A percentile compares a stretch with the other conserved stretches of the same genome.
phyloP scores from a whole-genome alignment of 2,888 invertebrate genomes.

The Chrysomela aeneicollis region DNA sequence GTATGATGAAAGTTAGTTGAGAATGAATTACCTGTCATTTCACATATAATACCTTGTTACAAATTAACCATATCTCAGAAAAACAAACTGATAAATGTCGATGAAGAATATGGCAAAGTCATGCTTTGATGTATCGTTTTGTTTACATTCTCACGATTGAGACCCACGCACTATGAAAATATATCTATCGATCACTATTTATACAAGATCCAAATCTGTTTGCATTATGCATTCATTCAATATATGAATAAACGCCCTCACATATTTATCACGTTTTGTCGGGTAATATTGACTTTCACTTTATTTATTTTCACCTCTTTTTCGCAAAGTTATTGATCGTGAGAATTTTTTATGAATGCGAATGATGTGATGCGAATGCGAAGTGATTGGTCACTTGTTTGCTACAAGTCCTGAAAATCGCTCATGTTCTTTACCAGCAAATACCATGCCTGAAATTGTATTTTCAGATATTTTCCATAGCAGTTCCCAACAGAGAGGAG shows the following conservation, averaged over 20 bases:
- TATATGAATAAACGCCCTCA: slow-evolving; percentile 1
- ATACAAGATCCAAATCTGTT: neutral
- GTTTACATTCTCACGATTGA: slow-evolving; percentile 18
- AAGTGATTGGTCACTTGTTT: too few species aligned
- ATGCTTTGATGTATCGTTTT: neutral
- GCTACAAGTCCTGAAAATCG: too few species aligned
- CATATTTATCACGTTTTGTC: neutral
- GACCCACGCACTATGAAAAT: slow-evolving; percentile 9
- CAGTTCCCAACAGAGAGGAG: too few species aligned
- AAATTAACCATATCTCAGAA: neutral
- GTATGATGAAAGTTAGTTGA: too few species aligned
- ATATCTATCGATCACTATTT: slow-evolving; percentile 7
- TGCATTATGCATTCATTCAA: slow-evolving; percentile 5
- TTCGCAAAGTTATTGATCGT: neutral
- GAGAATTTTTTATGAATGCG: neutral
- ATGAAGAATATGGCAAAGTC: neutral
- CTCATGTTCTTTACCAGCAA: too few species aligned
- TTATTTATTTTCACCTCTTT: neutral
- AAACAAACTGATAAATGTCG: neutral
- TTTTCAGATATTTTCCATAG: too few species aligned
- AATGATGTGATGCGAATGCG: too few species aligned
- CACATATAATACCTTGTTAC: neutral
- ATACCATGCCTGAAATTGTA: too few species aligned
- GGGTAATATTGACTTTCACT: neutral
- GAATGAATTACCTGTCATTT: too few species aligned